These are phyloP conservation scores for Scomberomorus guttatus DNA, from an alignment of 2,797 vertebrate species.

Conservation along the genomic window DNA sequence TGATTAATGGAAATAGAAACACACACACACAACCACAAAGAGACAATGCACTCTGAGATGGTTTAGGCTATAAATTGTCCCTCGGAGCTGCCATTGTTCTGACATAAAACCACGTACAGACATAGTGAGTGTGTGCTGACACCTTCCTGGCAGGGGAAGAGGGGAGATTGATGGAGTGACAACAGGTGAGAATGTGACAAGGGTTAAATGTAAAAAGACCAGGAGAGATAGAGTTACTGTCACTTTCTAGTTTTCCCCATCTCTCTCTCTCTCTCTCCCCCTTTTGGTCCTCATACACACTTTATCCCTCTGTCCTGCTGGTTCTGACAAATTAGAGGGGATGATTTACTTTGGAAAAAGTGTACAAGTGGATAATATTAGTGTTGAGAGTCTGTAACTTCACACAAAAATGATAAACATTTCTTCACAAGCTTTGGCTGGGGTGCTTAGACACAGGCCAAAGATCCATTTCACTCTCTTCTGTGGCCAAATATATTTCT, in stretches of 20 bases:
- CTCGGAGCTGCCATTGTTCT: slow-evolving; percentile 58
- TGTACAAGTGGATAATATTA: background rate
- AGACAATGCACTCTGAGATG: slow-evolving; percentile 6
- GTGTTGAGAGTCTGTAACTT: background rate
- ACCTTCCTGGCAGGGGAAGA: slow-evolving; percentile 54
- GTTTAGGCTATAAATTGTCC: slow-evolving; percentile 61
- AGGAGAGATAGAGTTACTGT: slow-evolving; percentile 64
- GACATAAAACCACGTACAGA: slow-evolving; percentile 35
- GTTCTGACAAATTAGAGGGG: background rate
- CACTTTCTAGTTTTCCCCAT: slow-evolving; percentile 49
- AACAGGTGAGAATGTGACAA: slow-evolving; percentile 82
- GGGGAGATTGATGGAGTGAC: slow-evolving; percentile 62
- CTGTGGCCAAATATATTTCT: too few relatives aligned
- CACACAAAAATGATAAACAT: background rate
- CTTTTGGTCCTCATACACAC: slow-evolving; percentile 19
- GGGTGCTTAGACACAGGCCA: too few relatives aligned
- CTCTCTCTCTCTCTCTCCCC: background rate
- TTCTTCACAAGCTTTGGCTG: too few relatives aligned
- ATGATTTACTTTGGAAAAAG: slow-evolving; percentile 5
- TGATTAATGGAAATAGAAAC: slow-evolving; percentile 54
- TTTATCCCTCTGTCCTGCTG: background rate
- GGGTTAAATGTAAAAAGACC: slow-evolving; percentile 47
- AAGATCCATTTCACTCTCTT: background rate
- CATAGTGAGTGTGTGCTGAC: slow-evolving; percentile 58
- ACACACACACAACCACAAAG: slow-evolving; percentile 22